These are phyloP conservation scores for Ophion ventricosus DNA, from an alignment of 2,888 invertebrate species.

Conservation along the genomic window DNA sequence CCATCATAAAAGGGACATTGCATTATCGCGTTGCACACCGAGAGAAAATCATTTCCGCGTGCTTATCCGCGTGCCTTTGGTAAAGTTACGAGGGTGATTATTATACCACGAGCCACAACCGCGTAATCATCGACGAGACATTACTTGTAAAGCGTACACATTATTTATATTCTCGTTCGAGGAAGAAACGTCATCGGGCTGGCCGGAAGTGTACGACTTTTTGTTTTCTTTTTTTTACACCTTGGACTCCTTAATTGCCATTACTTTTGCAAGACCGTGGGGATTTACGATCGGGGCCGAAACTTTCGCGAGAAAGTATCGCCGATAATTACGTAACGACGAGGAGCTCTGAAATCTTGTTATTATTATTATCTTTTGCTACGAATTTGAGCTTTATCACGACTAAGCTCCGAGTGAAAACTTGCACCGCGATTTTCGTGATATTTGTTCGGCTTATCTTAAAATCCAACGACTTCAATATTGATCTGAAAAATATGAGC, in stretches of 20 bases:
- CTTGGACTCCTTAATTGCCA: background rate
- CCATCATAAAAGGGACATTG: slow-evolving; percentile 36
- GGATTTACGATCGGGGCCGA: background rate
- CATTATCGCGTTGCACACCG: slow-evolving; percentile 22
- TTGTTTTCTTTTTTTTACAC: background rate
- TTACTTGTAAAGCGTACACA: slow-evolving; percentile 6
- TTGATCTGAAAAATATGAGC: too few relatives aligned
- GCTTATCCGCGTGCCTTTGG: slow-evolving; percentile 3
- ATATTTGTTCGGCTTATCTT: background rate
- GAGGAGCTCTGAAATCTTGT: background rate
- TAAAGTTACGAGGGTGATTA: slow-evolving; percentile 59
- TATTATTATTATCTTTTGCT: background rate
- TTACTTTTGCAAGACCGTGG: background rate
- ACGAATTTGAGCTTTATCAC: background rate
- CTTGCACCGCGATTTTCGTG: background rate
- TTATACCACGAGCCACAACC: slow-evolving; percentile 24
- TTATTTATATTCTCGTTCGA: slow-evolving; percentile 7
- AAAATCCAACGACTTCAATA: too few relatives aligned
- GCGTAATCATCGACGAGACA: slow-evolving; percentile 46
- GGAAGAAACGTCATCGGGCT: background rate
- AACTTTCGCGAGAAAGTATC: background rate
- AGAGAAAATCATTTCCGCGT: slow-evolving; percentile 31
- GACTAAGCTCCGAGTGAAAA: background rate
- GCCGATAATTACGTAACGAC: background rate
- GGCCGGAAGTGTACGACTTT: background rate